Base-by-base conservation (phyloP, 2,113 vertebrate genomes). In the Peromyscus polionotus region DNA sequence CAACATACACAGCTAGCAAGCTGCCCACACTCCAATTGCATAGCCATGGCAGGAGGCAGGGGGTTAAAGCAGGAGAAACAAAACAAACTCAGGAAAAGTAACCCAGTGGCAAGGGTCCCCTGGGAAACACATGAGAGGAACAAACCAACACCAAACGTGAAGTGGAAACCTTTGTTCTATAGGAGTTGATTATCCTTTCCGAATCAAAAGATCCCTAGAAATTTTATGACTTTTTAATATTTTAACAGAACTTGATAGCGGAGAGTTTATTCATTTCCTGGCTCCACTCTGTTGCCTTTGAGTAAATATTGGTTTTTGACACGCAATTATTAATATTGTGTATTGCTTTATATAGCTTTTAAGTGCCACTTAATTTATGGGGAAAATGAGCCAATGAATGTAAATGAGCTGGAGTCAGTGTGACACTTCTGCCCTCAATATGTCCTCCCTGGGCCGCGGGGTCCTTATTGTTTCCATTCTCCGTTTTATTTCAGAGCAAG, bases 301-400 rank as follows among this genome's bases (percentile, higher is more conserved):
- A 72, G n/a, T 90, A 75, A 89, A 79, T 93, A 88, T 57, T 86
- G n/a, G 67, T 20, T 89, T 80, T 65, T 90, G 77, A 93, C 57
- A 57, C 19, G 1, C 72, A 57, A 84, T 77, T 90, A 63, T 70
- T 87, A 72, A 63, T 63, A 91, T 65, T 63, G 28, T 92, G 48
- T 86, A 26, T 94, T 67, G 39, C 14, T 31, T 83, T 87, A 90
- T 84, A 39, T 77, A 76, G 54, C 20, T 85, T 88, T 81, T 51
- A 90, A 86, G 39, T 77, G 31, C 24, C 80, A 16, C 39, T 91
- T 87, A 67, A 76, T 83, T 89, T 17, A 59, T 28, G 36, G n/a
- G 28, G 7, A 33, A 73, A 73, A 77, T 91, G 45, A 79, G 33
- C 51, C 72, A 59, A 42, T 33, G 20, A 90, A 48, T 67, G 42